phyloP scores from a whole-genome alignment of 2,888 invertebrate genomes.

The Drosophila robusta region DNA sequence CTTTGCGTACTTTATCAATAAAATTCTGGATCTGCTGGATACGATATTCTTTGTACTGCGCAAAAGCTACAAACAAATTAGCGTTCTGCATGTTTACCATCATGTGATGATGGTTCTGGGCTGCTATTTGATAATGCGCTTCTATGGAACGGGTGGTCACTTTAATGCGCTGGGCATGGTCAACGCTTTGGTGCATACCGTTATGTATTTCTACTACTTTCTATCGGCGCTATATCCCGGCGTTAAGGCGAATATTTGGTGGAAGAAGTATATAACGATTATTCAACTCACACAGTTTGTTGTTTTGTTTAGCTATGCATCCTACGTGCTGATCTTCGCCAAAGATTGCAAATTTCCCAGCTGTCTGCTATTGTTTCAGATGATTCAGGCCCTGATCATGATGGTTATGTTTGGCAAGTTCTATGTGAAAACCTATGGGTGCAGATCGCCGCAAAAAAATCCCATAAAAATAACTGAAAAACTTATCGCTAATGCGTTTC shows the following conservation, averaged over 20 bases:
- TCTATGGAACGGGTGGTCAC: slow-evolving; percentile 88
- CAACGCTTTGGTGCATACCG: slow-evolving; percentile 85
- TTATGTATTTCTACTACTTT: slow-evolving; percentile 86
- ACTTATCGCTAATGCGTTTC: background rate
- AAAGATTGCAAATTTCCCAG: slow-evolving; percentile 86
- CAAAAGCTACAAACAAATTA: slow-evolving; percentile 94
- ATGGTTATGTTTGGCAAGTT: slow-evolving; percentile 87
- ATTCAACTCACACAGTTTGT: slow-evolving; percentile 87
- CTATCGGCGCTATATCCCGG: slow-evolving; percentile 85
- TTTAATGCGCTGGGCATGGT: slow-evolving; percentile 84
- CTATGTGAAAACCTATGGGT: slow-evolving; percentile 86
- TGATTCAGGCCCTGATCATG: slow-evolving; percentile 86
- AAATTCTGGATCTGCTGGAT: slow-evolving; percentile 91
- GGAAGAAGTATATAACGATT: slow-evolving; percentile 86
- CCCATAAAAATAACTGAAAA: slow-evolving; percentile 13
- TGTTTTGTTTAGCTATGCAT: slow-evolving; percentile 88
- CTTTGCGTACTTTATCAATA: slow-evolving; percentile 83
- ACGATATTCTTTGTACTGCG: slow-evolving; percentile 95
- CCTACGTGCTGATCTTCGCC: slow-evolving; percentile 77
- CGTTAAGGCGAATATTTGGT: slow-evolving; percentile 85
- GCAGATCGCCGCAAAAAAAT: background rate
- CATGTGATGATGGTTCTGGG: slow-evolving; percentile 90
- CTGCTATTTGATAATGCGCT: slow-evolving; percentile 91
- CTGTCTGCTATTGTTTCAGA: slow-evolving; percentile 86
- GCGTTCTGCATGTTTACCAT: slow-evolving; percentile 95